phyloP scores from a whole-genome alignment of 2,113 vertebrate genomes.

The Stigmatopora nigra region DNA sequence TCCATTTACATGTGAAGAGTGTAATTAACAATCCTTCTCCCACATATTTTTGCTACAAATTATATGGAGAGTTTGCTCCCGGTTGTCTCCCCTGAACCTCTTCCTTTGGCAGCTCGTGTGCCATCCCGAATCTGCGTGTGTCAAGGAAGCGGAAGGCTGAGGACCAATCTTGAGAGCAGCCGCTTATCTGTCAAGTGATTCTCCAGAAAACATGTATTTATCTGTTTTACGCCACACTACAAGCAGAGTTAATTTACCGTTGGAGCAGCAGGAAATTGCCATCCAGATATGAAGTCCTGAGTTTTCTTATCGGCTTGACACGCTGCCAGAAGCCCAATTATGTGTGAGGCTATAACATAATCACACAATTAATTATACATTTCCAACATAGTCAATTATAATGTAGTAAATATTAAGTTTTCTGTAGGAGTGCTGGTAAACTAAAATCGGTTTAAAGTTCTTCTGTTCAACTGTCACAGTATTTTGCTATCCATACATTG shows the following conservation, averaged over 20 bases:
- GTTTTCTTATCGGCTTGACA: neutral
- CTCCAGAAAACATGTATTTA: conserved; percentile 46
- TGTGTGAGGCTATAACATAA: neutral
- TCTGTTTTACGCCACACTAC: conserved; percentile 31
- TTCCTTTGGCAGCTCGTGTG: conserved; percentile 18
- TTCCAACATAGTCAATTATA: neutral
- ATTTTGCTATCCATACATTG: neutral
- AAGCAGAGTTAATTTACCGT: conserved; percentile 34
- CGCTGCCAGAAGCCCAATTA: neutral
- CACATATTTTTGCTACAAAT: conserved; percentile 39
- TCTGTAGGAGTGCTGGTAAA: neutral
- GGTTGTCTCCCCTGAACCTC: conserved; percentile 18
- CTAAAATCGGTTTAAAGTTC: neutral
- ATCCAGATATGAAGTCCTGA: conserved; percentile 21
- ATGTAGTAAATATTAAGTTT: neutral
- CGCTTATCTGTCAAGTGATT: conserved; percentile 51
- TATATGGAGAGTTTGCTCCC: conserved; percentile 28
- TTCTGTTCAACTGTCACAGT: neutral
- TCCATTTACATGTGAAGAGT: conserved; percentile 44
- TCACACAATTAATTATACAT: neutral
- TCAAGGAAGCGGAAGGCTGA: conserved; percentile 23
- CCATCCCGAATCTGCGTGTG: conserved; percentile 27
- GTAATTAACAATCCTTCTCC: conserved; percentile 44
- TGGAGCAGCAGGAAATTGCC: conserved; percentile 42
- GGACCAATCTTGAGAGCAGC: conserved; percentile 41